These are phyloP conservation scores for Leptoteleia sp. DNA, from an alignment of 1,140 invertebrate genomes.

Conservation along the genomic window DNA sequence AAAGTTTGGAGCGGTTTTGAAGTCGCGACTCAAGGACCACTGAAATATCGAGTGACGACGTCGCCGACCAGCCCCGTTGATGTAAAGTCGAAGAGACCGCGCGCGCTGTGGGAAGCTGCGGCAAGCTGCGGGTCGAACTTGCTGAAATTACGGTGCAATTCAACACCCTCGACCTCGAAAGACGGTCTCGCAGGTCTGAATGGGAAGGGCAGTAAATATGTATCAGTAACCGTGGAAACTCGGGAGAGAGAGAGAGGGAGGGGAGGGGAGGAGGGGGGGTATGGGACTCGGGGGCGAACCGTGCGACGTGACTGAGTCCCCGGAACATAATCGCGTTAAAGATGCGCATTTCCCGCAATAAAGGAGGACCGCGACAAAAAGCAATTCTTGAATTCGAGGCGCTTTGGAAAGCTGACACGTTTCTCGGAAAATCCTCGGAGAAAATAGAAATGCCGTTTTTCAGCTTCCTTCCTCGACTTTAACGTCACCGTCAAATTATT, in stretches of 20 bases:
- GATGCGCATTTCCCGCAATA: slow-evolving; percentile 57
- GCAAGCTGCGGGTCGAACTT: slow-evolving; percentile 66
- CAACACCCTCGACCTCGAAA: slow-evolving; percentile 68
- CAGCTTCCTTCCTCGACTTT: slow-evolving; percentile 52
- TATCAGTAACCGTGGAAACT: slow-evolving; percentile 66
- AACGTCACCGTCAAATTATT: slow-evolving; percentile 46
- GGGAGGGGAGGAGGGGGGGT: too few relatives aligned
- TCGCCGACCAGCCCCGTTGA: slow-evolving; percentile 50
- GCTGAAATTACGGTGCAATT: slow-evolving; percentile 69
- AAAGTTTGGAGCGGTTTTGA: slow-evolving; percentile 51
- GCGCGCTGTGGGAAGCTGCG: too few relatives aligned
- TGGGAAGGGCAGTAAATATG: slow-evolving; percentile 63
- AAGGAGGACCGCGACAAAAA: slow-evolving; percentile 45
- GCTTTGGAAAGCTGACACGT: slow-evolving; percentile 51
- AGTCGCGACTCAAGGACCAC: slow-evolving; percentile 51
- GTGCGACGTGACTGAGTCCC: too few relatives aligned
- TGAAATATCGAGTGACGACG: slow-evolving; percentile 63
- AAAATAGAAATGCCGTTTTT: slow-evolving; percentile 54
- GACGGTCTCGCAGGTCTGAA: slow-evolving; percentile 50
- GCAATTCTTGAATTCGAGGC: slow-evolving; percentile 52
- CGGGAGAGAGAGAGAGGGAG: too few relatives aligned
- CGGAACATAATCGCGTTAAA: slow-evolving; percentile 66
- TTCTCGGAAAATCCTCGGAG: slow-evolving; percentile 41
- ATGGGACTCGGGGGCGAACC: too few relatives aligned
- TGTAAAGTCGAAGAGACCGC: slow-evolving; percentile 51